Evolutionary conservation across 2,888 invertebrate species (phyloP), one percentile per base, ranked within the genome.

Genomic region (Idaea aversata): DNA sequence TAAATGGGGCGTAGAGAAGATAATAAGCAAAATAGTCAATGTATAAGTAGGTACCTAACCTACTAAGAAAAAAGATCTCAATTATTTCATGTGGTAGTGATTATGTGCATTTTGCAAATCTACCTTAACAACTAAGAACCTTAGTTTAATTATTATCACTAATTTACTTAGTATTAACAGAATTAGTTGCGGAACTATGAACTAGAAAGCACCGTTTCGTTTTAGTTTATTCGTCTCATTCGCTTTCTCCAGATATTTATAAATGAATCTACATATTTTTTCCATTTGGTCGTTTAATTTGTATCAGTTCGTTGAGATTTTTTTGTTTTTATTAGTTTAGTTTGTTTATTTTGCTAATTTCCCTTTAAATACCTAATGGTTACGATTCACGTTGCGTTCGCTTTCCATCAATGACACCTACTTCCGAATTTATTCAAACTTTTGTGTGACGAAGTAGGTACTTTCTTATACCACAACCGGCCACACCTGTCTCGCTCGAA

Each of bases 241-340:
- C 66, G 66, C 70, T 70, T 70, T 70, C 70, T 70, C 67, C 64
- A 59, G 64, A 66, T 65, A 63, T 66, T 59, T 15, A 67, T 64
- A 67, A 47, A 47, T 47, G 4, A 47, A 70, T 70, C 66, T 70
- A 67, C 69, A 66, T 70, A 70, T 67, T 64, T 63, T 62, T 65
- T 61, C 63, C 63, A 65, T 61, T 70, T 60, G 62, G 59, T 63
- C 16, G 59, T 34, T 38, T 65, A 65, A 59, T 65, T 67, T 65
- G 62, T 62, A 67, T 65, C 61, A 64, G 47, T 47, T 69, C 66
- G 57, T 63, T 62, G 63, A 63, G 62, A 64, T 63, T 57, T 38
- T 47, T 67, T 65, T n/a, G n/a, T 61, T 47, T 47, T 47, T 47
- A 47, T 47, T 47, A 2, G 13, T 7, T 47, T 10, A 13, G 47